These are phyloP conservation scores for Anser brachyrhynchus DNA, from an alignment of 2,113 vertebrate species.

Conservation along the genomic window DNA sequence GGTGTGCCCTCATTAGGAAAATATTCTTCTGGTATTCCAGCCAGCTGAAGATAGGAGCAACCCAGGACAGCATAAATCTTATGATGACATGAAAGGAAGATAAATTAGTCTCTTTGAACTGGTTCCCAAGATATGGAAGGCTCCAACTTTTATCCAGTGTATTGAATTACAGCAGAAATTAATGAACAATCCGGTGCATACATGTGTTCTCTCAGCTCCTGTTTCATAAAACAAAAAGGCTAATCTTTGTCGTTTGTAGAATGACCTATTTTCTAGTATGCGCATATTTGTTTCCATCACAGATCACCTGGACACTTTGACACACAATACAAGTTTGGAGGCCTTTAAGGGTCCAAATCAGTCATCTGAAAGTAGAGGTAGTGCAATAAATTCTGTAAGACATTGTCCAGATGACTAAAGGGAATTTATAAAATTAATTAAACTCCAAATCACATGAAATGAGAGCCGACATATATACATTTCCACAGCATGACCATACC, in stretches of 20 bases:
- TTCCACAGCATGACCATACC: neutral
- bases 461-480: neutral
- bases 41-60: slow-evolving; percentile 10
- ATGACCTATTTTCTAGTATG: neutral
- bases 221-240: neutral
- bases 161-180: neutral
- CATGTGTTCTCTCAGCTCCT: neutral
- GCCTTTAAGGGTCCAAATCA: neutral
- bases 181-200: neutral
- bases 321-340: neutral
- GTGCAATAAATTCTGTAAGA: neutral
- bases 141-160: neutral
- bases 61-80: slow-evolving; percentile 30
- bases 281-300: neutral
- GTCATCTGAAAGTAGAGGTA: neutral
- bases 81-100: slow-evolving; percentile 23
- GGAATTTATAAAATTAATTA: neutral
- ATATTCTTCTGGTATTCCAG: slow-evolving; percentile 1
- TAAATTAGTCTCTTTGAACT: slow-evolving; percentile 43
- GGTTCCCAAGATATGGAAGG: neutral
- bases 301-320: neutral
- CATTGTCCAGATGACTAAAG: neutral
- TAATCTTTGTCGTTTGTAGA: neutral
- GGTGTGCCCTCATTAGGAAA: slow-evolving; percentile 1
- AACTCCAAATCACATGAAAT: neutral